Evolutionary conservation across 2,888 invertebrate genomes (phyloP), one percentile per base, ranked within the genome.

Genomic region (Lordiphosa andalusiaca): DNA sequence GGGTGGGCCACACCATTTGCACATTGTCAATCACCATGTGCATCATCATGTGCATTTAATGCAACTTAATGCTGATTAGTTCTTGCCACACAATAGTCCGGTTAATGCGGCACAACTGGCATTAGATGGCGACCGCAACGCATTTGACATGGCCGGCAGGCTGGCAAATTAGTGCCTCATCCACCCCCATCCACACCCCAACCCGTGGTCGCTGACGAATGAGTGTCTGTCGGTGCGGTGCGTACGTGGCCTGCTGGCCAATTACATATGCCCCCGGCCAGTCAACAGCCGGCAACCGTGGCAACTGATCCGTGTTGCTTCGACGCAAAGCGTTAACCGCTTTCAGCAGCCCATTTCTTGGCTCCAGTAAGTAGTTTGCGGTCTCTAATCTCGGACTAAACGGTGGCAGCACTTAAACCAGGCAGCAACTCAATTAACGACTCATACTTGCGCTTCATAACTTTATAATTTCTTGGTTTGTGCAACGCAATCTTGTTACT

Each of bases 301-400:
- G 33, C 10, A 42, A 47, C 13, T 25, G 13, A 33, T 40, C 35
- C 38, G 9, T 41, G 49, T 46, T 38, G 70, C 42, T 48, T 52
- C 62, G 70, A 59, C 77, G 57, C 49, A 50, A 51, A 58, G 83
- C 83, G 80, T 73, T 80, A 83, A 83, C 68, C 57, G 61, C 70
- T 70, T 69, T 54, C 63, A 61, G 57, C 53, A 40, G 42, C 10
- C 57, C 49, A 55, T 65, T 60, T 50, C 39, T 49, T 16, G 61
- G 50, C 53, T 41, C n/a, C 19, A 25, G 25, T 33, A 56, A 69
- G 65, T 57, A 65, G 70, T 51, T 60, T 50, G 65, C 53, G 50
- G 63, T 40, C 41, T 39, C 41, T 62, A 81, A 76, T 73, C 71
- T 61, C 21, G 42, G 41, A 54, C 66, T 73, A 68, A 73, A 56